Evolutionary conservation across 64 coral and sea anemone species (phyloP).

Genomic region (Pachyseris speciosa): DNA sequence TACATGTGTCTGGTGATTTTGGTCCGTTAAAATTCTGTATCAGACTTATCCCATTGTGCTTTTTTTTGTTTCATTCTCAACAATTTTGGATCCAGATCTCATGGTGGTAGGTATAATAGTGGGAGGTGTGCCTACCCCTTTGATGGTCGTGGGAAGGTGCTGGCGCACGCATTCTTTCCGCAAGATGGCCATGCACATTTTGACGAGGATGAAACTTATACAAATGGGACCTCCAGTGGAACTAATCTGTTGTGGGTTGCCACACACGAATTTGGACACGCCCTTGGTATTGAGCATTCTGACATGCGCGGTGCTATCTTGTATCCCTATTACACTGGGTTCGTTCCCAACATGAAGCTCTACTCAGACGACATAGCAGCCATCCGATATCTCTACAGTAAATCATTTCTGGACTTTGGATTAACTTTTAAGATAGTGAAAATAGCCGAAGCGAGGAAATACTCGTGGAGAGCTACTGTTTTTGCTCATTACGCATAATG

Average conservation of each 20-base stretch:
- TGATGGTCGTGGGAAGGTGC: constrained; percentile 40
- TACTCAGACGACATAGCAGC: constrained; percentile 68
- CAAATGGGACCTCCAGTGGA: constrained; percentile 3
- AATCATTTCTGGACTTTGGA: background rate
- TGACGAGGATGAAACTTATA: constrained; percentile 74
- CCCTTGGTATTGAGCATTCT: constrained; percentile 68
- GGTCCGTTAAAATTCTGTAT: too few species aligned
- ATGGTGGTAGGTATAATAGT: constrained; percentile 44
- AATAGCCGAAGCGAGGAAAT: too few species aligned
- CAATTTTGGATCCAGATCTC: constrained; percentile 58
- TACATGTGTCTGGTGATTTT: background rate
- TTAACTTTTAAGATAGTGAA: too few species aligned
- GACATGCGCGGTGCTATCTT: constrained; percentile 62
- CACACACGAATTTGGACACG: constrained; percentile 78
- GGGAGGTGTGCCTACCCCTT: constrained; percentile 53
- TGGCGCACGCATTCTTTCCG: constrained; percentile 88
- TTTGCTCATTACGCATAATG: too few species aligned
- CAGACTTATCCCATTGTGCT: background rate
- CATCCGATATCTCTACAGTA: constrained; percentile 71
- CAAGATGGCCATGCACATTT: constrained; percentile 80
- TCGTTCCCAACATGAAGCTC: constrained; percentile 49
- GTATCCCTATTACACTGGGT: constrained; percentile 81
- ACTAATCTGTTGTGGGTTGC: constrained; percentile 73
- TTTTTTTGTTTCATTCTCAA: background rate
- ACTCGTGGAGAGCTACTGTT: too few species aligned